Percentiles rank a stretch among this genome's conserved stretches.
phyloP scores from a whole-genome alignment of 2,113 vertebrate species.

The Coregonus clupeaformis region DNA sequence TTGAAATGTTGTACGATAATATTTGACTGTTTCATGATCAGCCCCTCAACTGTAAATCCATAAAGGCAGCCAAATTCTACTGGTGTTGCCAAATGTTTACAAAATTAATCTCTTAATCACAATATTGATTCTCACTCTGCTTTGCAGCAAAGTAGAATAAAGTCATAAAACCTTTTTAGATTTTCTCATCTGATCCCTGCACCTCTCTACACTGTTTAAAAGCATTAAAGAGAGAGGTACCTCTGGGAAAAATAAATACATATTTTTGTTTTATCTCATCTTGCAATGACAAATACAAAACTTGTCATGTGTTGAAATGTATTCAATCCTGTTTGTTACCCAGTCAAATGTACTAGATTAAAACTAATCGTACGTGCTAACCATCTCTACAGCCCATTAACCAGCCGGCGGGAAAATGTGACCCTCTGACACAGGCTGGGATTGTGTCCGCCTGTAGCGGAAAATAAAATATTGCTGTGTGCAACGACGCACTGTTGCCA shows the following conservation, averaged over 20 bases:
- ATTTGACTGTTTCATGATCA: not conserved
- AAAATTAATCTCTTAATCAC: constrained; percentile 20
- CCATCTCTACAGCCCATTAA: constrained; percentile 73
- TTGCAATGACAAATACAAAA: constrained; percentile 37
- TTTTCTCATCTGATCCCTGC: constrained; percentile 9
- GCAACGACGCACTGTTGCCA: constrained; percentile 73
- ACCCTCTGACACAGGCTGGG: constrained; percentile 65
- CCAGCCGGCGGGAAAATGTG: constrained; percentile 70
- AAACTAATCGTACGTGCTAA: constrained; percentile 76
- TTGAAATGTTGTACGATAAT: not conserved
- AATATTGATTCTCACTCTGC: constrained; percentile 28
- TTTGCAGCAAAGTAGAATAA: constrained; percentile 40
- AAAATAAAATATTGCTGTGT: constrained; percentile 77
- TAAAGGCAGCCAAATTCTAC: constrained; percentile 6
- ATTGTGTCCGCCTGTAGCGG: constrained; percentile 67
- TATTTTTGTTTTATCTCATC: constrained; percentile 34
- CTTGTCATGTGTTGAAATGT: constrained; percentile 49
- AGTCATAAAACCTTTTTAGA: constrained; percentile 26
- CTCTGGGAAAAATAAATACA: not conserved
- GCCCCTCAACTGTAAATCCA: not conserved
- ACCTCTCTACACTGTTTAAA: not conserved
- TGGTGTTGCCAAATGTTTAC: constrained; percentile 34
- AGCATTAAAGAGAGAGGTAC: too few species aligned
- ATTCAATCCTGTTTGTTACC: constrained; percentile 42
- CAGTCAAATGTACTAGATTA: constrained; percentile 70